Conservation (phyloP, 1,140 invertebrate genomes). For the Notospermus geniculatus region DNA sequence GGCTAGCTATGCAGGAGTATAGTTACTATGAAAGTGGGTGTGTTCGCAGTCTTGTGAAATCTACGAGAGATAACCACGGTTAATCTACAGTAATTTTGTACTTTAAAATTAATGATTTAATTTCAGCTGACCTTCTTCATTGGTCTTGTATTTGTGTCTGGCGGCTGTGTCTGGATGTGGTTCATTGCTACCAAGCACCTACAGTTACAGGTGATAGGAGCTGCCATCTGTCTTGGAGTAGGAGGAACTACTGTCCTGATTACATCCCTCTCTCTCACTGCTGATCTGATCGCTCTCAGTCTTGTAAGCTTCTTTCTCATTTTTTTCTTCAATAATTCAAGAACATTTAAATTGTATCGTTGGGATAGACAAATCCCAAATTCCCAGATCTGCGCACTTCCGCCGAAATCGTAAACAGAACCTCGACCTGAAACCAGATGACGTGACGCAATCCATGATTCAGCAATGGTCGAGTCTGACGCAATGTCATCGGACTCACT, state of each 20-base stretch:
- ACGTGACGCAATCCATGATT: no score
- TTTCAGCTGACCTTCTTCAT: slow-evolving; percentile 67
- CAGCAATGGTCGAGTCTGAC: no score
- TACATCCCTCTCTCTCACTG: slow-evolving; percentile 83
- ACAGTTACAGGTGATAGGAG: slow-evolving; percentile 35
- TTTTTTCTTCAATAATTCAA: not conserved
- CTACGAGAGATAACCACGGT: not conserved
- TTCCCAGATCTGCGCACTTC: no score
- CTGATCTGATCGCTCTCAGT: slow-evolving; percentile 84
- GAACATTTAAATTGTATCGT: no score
- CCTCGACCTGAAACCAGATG: no score
- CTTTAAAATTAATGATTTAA: slow-evolving; percentile 16
- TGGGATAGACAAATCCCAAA: no score
- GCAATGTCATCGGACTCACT: no score
- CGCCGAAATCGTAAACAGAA: no score
- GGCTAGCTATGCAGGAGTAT: no score
- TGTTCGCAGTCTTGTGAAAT: no score
- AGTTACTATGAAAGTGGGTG: no score
- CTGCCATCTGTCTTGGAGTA: slow-evolving; percentile 67
- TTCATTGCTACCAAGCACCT: slow-evolving; percentile 31
- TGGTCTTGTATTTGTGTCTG: slow-evolving; percentile 66
- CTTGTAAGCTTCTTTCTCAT: slow-evolving; percentile 58
- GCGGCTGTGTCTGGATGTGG: slow-evolving; percentile 69
- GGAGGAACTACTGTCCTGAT: slow-evolving; percentile 83
- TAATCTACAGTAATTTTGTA: not conserved